Base-by-base conservation (phyloP, 1,140 invertebrate genomes). In the Musca domestica region DNA sequence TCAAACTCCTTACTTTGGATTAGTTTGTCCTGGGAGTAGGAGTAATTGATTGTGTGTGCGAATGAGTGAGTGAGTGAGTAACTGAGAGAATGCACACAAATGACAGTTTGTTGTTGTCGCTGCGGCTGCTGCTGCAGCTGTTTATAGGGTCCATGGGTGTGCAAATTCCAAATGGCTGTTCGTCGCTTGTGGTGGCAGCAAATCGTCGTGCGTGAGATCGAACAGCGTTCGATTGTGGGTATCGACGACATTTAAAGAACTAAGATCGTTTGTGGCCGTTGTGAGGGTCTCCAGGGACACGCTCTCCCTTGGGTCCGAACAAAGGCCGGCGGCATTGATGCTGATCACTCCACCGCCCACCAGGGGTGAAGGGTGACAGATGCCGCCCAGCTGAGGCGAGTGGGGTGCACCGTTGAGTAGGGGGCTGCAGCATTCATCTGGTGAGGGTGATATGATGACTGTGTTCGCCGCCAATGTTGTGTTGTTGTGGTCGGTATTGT, bases 151-250 rank as follows among this genome's bases (percentile, higher is more conserved):
- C 23, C 78, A 71, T 76, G 75, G 72, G 76, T 76, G 72, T 70
- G 71, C 75, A 79, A 79, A 79, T 71, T 79, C 77, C 76, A 79
- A 76, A 73, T 79, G 77, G 74, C 77, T 79, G 71, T 77, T 74
- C 69, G 74, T 74, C 70, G 75, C 74, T 72, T 79, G 74, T 78
- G 56, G 41, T 52, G 74, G 77, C 70, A 74, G 77, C 64, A 77
- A 58, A 61, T 79, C 77, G 71, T 79, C 77, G 66, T 71, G 72
- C 51, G 74, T 76, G 56, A 76, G 74, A 68, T 76, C 74, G 72
- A 79, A 72, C 34, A 79, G 77, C 69, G 75, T 71, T 72, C 77
- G 77, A 69, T 79, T 75, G 10, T 41, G 6, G 61, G 77, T 76
- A 71, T 79, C 77, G 71, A 74, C 72, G 72, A 71, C 69, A 68